Evolutionary conservation across 2,797 vertebrate genomes (phyloP).

Genomic region (Lemur catta): DNA sequence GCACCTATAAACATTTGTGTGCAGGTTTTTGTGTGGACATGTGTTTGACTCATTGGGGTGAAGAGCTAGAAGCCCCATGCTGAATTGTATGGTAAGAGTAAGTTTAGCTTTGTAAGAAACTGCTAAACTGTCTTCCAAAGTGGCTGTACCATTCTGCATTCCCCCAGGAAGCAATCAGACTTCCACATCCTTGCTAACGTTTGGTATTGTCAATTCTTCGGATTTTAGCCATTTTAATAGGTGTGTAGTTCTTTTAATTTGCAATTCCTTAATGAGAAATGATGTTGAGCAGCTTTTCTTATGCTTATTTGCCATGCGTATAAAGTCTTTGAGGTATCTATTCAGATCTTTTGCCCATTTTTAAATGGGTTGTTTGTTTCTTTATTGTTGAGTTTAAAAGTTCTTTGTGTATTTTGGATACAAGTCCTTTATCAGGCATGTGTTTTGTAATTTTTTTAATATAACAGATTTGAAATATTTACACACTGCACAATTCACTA

Average conservation of each 20-base stretch:
- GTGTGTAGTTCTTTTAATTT: not conserved
- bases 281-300: not conserved
- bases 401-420: too few relatives aligned
- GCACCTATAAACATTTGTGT: not conserved
- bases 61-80: not conserved
- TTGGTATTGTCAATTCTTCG: not conserved
- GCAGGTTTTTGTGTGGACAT: not conserved
- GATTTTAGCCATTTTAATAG: not conserved
- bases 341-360: not conserved
- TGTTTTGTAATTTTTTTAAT: too few relatives aligned
- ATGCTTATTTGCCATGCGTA: not conserved
- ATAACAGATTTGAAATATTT: too few relatives aligned
- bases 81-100: not conserved
- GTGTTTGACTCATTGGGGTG: too few relatives aligned
- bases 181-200: not conserved
- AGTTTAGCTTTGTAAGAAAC: not conserved
- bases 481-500: too few relatives aligned
- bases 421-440: too few relatives aligned
- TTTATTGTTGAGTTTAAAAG: not conserved
- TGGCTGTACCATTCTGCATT: not conserved
- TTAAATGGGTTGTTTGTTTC: not conserved
- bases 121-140: not conserved
- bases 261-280: not conserved
- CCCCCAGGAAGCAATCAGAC: not conserved
- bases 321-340: not conserved